Evolutionary conservation across 2,888 invertebrate genomes (phyloP), one percentile per base, ranked within the genome.

Genomic region (Cantharis rufa): DNA sequence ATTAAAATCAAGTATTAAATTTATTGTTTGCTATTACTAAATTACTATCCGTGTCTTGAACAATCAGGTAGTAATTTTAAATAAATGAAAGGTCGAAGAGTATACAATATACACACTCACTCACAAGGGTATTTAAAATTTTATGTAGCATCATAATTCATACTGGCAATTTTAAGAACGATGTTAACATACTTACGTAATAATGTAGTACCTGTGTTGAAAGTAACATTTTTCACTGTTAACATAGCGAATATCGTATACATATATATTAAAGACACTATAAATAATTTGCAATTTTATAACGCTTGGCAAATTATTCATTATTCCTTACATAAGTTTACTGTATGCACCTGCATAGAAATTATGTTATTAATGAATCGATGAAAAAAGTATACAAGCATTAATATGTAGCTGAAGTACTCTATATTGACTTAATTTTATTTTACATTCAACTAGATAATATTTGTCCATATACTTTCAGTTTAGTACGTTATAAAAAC

Each of bases 1-100:
- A 66, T 66, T 66, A 66, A 66, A 66, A 66, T 24, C 18, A 21
- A 66, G 18, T 21, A 66, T 66, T 66, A n/a, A 15, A 66, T 66
- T 66, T n/a, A 66, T 66, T 66, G 64, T 66, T 66, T 66, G 18
- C 64, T 24, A 66, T 66, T 66, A 66, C 64, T 66, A 66, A 66
- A 66, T 66, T 66, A 66, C 64, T 15, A 15, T 66, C 64, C 64
- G 64, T 66, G 64, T 66, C 24, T 24, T 18, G n/a, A 16, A 66
- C 64, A 66, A 66, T 66, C 64, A 66, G 48, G 48, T 48, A 48
- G 48, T 48, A 48, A 66, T 66, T 66, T 18, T 66, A n/a, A 66
- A 21, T 66, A n/a, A 66, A 21, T 66, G 21, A 66, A 66, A 66
- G 24, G 21, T 66, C 24, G 16, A n/a, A 18, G 63, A 13, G 63